Conservation (phyloP, 2,113 vertebrate genomes). For the Neolamprologus toae region DNA sequence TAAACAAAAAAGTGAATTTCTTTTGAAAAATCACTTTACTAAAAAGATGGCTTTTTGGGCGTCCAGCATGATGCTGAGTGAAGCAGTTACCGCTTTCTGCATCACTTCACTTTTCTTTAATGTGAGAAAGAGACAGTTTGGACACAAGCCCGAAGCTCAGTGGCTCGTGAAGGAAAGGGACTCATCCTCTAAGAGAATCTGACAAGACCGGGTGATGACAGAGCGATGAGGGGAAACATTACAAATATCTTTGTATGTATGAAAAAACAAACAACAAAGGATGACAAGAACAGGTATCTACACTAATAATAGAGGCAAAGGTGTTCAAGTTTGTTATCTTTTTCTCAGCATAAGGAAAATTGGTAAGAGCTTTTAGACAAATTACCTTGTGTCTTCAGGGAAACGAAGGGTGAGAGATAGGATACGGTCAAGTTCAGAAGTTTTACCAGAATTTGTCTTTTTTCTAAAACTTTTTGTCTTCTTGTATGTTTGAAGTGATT, state of each 20-base stretch:
- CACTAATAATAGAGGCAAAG: not conserved
- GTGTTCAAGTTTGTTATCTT: not conserved
- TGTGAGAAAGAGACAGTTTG: not conserved
- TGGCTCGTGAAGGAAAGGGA: not conserved
- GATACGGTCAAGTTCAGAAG: not conserved
- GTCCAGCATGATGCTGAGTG: not conserved
- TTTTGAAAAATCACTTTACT: not conserved
- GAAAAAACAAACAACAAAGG: not conserved
- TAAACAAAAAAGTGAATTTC: not conserved
- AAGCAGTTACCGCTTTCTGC: not conserved
- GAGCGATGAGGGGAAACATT: not conserved
- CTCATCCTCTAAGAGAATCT: not conserved
- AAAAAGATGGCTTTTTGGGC: not conserved
- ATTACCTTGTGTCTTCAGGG: not conserved
- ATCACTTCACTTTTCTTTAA: not conserved
- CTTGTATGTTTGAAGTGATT: not conserved
- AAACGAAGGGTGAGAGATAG: not conserved
- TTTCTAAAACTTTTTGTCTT: not conserved
- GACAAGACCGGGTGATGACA: not conserved
- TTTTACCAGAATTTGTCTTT: not conserved
- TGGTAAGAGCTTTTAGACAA: not conserved
- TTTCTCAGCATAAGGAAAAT: not conserved
- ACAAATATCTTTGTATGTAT: not conserved
- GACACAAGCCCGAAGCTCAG: accelerated
- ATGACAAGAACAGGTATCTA: not conserved